Evolutionary conservation across 1,140 invertebrate species (phyloP).

Genomic region (Oryzaephilus surinamensis): DNA sequence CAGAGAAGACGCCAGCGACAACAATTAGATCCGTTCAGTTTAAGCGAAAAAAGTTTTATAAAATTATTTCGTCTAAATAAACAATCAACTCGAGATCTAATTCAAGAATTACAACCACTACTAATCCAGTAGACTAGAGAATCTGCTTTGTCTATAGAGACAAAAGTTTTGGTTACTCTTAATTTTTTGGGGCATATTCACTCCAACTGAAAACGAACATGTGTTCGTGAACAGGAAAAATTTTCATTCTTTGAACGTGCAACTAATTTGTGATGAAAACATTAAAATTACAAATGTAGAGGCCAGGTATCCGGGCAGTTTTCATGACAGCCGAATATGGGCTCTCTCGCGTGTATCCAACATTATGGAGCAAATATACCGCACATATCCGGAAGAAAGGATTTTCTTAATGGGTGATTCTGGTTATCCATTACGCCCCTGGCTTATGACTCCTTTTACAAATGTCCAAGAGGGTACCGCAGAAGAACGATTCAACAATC

Average conservation of each 20-base stretch:
- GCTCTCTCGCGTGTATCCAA: constrained; percentile 13
- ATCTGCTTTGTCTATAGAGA: too few relatives aligned
- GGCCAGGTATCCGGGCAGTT: constrained; percentile 24
- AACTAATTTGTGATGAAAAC: constrained; percentile 24
- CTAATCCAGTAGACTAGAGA: too few relatives aligned
- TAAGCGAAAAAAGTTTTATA: too few relatives aligned
- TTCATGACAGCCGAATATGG: constrained; percentile 28
- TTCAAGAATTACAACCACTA: too few relatives aligned
- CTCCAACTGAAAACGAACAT: too few relatives aligned
- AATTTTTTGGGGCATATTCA: too few relatives aligned
- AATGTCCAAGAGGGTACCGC: constrained; percentile 16
- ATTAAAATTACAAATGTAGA: constrained; percentile 22
- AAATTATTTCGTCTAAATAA: too few relatives aligned
- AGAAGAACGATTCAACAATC: constrained; percentile 24
- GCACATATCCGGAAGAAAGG: constrained; percentile 4
- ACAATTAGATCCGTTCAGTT: too few relatives aligned
- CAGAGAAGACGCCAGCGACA: too few relatives aligned
- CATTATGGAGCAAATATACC: constrained; percentile 4
- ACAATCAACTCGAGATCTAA: too few relatives aligned
- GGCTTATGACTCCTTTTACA: constrained; percentile 31
- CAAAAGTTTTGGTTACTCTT: too few relatives aligned
- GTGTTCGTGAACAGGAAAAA: constrained; percentile 30
- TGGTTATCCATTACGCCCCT: constrained; percentile 32
- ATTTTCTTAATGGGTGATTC: constrained; percentile 20
- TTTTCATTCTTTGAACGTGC: constrained; percentile 30